Percentiles rank a stretch among this genome's conserved stretches.
These are phyloP conservation scores for Nymphicus hollandicus DNA, from an alignment of 2,113 vertebrate species.

Conservation along the genomic window DNA sequence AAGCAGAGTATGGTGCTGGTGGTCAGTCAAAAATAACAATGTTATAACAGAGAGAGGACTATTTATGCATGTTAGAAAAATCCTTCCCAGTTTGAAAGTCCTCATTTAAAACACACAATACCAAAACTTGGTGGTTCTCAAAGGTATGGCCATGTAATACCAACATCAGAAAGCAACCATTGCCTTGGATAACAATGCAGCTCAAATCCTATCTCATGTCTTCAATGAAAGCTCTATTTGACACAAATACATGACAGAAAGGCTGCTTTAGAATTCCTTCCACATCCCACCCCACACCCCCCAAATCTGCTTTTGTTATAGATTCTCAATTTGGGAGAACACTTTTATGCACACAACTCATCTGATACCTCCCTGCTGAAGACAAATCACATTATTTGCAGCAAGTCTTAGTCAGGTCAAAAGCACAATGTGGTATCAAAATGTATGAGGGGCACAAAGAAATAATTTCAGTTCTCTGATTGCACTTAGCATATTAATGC, in stretches of 20 bases:
- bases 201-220: not conserved
- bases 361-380: not conserved
- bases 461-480: not conserved
- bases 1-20: not conserved
- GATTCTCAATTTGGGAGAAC: not conserved
- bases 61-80: not conserved
- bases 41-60: not conserved
- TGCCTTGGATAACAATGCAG: not conserved
- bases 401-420: not conserved
- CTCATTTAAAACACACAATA: not conserved
- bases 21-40: not conserved
- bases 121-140: not conserved
- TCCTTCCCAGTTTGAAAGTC: not conserved
- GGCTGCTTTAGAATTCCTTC: not conserved
- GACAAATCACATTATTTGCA: not conserved
- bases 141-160: not conserved
- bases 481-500: not conserved
- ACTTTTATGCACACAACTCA: not conserved
- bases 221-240: not conserved
- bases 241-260: not conserved
- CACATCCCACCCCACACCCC: rapidly evolving
- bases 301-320: not conserved
- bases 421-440: not conserved
- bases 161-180: not conserved
- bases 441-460: not conserved